These are phyloP conservation scores for Ischnus inquisitorius DNA, from an alignment of 2,888 invertebrate genomes.

Conservation along the genomic window DNA sequence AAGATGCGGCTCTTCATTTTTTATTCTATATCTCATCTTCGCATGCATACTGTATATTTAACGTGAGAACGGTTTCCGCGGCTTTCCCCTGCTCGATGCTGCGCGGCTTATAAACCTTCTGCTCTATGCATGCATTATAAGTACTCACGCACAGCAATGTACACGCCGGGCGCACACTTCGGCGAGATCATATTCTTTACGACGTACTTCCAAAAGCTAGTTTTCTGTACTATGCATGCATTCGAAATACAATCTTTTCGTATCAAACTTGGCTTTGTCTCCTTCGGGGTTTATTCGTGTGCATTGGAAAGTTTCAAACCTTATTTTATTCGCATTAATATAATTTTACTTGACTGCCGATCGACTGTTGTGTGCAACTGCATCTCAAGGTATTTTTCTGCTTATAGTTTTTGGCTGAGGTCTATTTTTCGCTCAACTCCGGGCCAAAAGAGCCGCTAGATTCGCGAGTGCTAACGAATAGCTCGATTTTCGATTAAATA, in stretches of 20 bases:
- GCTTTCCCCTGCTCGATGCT: neutral
- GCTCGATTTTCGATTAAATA: too few species aligned
- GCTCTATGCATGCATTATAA: slow-evolving; percentile 27
- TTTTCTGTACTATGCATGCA: neutral
- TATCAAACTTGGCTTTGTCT: neutral
- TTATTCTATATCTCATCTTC: slow-evolving; percentile 40
- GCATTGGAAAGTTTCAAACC: neutral
- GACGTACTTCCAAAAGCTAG: neutral
- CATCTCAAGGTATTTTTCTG: too few species aligned
- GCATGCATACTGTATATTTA: slow-evolving; percentile 33
- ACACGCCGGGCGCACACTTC: neutral
- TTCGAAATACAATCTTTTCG: neutral
- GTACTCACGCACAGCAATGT: slow-evolving; percentile 17
- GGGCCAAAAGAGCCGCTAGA: too few species aligned
- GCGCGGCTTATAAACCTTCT: slow-evolving; percentile 17
- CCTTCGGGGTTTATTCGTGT: neutral
- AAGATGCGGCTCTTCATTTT: slow-evolving; percentile 38
- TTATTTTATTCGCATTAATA: too few species aligned
- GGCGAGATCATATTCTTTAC: neutral
- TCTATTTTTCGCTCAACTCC: too few species aligned
- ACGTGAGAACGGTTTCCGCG: slow-evolving; percentile 5
- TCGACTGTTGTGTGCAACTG: too few species aligned
- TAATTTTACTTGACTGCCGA: neutral
- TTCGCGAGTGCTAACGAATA: too few species aligned
- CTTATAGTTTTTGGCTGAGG: too few species aligned